phyloP scores from a whole-genome alignment of 2,113 vertebrate species.

The Saccopteryx leptura region DNA sequence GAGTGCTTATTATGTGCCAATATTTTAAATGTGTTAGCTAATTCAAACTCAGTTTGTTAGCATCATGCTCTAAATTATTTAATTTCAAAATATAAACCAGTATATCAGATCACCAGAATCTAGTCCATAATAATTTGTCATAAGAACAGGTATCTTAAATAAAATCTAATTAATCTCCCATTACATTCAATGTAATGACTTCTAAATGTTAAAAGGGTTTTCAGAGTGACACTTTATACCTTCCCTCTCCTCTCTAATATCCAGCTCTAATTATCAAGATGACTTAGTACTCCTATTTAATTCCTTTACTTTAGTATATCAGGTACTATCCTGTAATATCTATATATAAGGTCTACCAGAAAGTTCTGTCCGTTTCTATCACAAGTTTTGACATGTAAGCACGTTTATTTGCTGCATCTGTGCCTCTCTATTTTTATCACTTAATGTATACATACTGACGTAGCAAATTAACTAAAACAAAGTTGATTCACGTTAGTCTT shows the following conservation, averaged over 20 bases:
- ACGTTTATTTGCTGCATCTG: too few species aligned
- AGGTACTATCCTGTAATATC: not conserved
- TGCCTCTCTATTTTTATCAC: too few species aligned
- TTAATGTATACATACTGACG: too few species aligned
- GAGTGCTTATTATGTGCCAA: not conserved
- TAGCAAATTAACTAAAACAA: too few species aligned
- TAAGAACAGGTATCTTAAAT: not conserved
- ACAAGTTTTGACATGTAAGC: too few species aligned
- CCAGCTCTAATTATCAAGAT: constrained; percentile 1
- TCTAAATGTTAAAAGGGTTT: constrained; percentile 10
- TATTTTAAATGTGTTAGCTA: not conserved
- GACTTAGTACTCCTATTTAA: constrained; percentile 40
- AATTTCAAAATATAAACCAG: not conserved
- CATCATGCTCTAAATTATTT: constrained; percentile 9
- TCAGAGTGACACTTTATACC: not conserved
- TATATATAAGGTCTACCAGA: not conserved
- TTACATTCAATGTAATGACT: not conserved
- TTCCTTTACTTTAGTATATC: constrained; percentile 6
- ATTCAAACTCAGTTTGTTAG: not conserved
- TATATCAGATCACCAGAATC: not conserved
- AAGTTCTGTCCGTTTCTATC: too few species aligned
- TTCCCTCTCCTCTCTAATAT: not conserved
- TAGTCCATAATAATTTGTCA: not conserved
- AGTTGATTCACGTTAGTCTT: too few species aligned
- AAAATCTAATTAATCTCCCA: constrained; percentile 36